Evolutionary conservation across 2,113 vertebrate species (phyloP), one percentile per base, ranked within the genome.

Genomic region (Proterorhinus semilunaris): DNA sequence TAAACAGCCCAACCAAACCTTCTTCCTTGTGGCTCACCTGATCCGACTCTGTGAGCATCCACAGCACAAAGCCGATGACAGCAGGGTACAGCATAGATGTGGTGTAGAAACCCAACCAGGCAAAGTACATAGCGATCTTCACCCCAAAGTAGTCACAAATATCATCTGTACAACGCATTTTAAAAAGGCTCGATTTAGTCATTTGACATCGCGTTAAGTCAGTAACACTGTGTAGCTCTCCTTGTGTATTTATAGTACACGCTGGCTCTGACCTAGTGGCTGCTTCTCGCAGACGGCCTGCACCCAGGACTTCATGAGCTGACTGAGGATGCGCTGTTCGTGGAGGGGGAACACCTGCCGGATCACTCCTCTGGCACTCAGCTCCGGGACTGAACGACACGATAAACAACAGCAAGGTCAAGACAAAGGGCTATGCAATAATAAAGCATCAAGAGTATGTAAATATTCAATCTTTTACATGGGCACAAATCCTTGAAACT

Each of bases 81-180:
- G 97, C 96, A 0, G 97, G 97, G 82, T 99, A 99, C 8, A 99
- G 93, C 95, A 99, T 96, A 0, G 96, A 96, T 0, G 96, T 99
- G 43, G 97, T 99, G 91, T 98, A 99, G 91, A 98, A 98, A 1
- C 97, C 97, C 89, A 99, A 75, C 97, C 97, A 99, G 82, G 97
- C 96, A 0, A 99, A 99, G 57, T 99, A 99, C 97, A 99, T 95
- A 71, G 95, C 97, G 0, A 99, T 95, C 90, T 99, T 98, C 85
- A 98, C 97, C 4, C 97, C 97, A 0, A 99, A 99, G 78, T 99
- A 99, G 80, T 98, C 96, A 8, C 96, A 97, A 86, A 99, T 97
- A 51, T 99, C 97, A 72, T 99, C 97, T 99, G 69, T 7, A 75
- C 70, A 82, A 77, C 13, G 8, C 53, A 66, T 36, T 36, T 36